A percentile compares a stretch with the other conserved stretches of the same genome.
These are phyloP conservation scores for Habropoda laboriosa DNA, from an alignment of 1,140 invertebrate genomes.

Conservation along the genomic window DNA sequence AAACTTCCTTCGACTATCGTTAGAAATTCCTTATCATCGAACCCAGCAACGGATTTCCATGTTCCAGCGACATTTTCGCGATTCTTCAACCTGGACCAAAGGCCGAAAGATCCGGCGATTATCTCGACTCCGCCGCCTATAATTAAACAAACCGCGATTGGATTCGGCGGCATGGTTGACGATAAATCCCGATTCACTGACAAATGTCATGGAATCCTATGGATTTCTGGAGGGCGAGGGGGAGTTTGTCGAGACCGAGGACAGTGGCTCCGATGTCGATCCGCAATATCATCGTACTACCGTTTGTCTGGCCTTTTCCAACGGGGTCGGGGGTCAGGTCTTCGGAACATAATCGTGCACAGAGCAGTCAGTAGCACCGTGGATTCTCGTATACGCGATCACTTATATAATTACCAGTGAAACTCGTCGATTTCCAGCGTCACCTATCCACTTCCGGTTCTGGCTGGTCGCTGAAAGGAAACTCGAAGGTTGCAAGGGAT, in stretches of 20 bases:
- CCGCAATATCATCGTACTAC: conserved; percentile 24
- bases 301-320: conserved; percentile 41
- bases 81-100: conserved; percentile 23
- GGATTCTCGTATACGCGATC: conserved; percentile 19
- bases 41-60: background rate
- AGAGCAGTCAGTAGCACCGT: conserved; percentile 29
- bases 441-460: conserved; percentile 9
- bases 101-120: conserved; percentile 19
- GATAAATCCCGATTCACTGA: conserved; percentile 19
- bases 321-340: conserved; percentile 46
- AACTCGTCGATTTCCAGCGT: background rate
- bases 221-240: background rate
- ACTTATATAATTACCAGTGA: conserved; percentile 27
- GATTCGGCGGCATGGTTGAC: background rate
- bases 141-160: conserved; percentile 36
- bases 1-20: background rate
- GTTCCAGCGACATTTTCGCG: background rate
- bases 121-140: conserved; percentile 14
- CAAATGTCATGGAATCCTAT: background rate
- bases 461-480: background rate
- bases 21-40: background rate
- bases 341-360: conserved; percentile 29
- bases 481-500: background rate
- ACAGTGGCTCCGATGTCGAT: conserved; percentile 12
- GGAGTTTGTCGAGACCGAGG: background rate